These are phyloP conservation scores for Microplitis mediator DNA, from an alignment of 1,140 invertebrate genomes.

Conservation along the genomic window DNA sequence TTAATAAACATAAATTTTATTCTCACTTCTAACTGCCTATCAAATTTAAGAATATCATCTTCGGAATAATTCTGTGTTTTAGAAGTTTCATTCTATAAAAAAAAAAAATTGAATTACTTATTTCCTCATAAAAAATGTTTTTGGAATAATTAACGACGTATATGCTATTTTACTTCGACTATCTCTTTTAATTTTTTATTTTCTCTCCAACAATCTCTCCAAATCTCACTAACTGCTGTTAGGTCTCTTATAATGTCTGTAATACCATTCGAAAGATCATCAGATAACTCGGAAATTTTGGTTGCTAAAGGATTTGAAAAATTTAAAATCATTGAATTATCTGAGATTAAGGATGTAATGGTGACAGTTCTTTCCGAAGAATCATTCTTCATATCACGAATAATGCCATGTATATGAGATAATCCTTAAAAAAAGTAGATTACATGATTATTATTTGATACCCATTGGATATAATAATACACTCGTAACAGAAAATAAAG, in stretches of 20 bases:
- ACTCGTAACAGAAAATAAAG: no score
- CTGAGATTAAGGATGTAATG: background rate
- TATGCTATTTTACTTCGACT: slow-evolving; percentile 10
- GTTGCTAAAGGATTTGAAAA: background rate
- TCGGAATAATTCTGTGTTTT: no score
- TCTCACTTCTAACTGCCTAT: no score
- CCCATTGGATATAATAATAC: no score
- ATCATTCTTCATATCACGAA: background rate
- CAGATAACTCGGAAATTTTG: background rate
- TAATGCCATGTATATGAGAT: background rate
- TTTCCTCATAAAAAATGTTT: background rate
- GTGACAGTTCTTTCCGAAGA: background rate
- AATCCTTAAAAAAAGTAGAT: background rate
- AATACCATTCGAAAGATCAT: background rate
- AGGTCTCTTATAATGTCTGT: background rate
- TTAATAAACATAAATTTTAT: no score
- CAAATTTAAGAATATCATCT: no score
- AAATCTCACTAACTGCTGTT: background rate
- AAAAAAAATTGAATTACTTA: slow-evolving; percentile 13
- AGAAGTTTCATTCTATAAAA: no score
- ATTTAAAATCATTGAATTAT: background rate
- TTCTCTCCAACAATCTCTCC: background rate
- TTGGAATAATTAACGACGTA: background rate
- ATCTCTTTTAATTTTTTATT: background rate
- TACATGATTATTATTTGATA: background rate